Evolutionary conservation across 2,113 vertebrate species (phyloP).

Genomic region (Toxotes chatareus): DNA sequence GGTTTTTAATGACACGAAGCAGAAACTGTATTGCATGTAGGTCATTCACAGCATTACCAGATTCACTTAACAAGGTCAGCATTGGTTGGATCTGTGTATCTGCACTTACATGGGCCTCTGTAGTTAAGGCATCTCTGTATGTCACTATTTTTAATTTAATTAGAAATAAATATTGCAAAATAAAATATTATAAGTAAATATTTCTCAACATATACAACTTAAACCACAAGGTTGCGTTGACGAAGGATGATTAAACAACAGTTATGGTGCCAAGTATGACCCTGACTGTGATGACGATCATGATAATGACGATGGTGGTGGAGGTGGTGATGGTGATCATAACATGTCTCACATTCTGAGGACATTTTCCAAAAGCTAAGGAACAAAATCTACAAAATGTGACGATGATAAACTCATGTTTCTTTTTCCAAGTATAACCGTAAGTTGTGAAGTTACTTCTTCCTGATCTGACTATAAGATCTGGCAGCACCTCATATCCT

Average conservation of each 20-base stretch:
- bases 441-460: not conserved
- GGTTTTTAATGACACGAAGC: not conserved
- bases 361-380: not conserved
- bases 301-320: too few relatives aligned
- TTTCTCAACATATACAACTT: too few relatives aligned
- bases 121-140: not conserved
- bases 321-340: not conserved
- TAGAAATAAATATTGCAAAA: too few relatives aligned
- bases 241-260: not conserved
- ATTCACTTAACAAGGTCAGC: not conserved
- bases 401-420: not conserved
- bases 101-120: not conserved
- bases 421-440: not conserved
- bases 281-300: not conserved
- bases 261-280: not conserved
- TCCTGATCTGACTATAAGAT: not conserved
- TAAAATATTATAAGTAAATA: too few relatives aligned
- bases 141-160: too few relatives aligned
- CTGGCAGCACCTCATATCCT: not conserved
- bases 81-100: not conserved
- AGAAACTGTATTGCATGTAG: not conserved
- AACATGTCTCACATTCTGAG: not conserved
- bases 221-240: too few relatives aligned
- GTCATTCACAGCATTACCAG: not conserved
- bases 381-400: not conserved